A percentile compares a stretch with the other conserved stretches of the same genome.
These are phyloP conservation scores for Urocolius indicus DNA, from an alignment of 2,113 vertebrate species.

Conservation along the genomic window DNA sequence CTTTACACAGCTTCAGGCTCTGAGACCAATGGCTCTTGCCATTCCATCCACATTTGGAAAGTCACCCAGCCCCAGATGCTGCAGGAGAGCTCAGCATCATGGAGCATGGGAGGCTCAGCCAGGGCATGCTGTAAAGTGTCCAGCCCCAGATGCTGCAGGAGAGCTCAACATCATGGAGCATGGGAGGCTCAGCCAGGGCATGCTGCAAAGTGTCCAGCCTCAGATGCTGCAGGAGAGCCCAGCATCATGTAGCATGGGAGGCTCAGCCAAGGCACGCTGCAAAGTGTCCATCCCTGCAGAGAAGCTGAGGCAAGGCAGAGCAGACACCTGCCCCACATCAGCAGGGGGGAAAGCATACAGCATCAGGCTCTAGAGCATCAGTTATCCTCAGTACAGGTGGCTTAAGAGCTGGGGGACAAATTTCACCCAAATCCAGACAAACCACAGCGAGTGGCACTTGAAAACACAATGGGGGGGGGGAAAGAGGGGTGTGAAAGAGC, in stretches of 20 bases:
- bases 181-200: not conserved
- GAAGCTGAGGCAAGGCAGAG: not conserved
- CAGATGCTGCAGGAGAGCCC: not conserved
- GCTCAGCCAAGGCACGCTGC: not conserved
- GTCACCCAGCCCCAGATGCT: not conserved
- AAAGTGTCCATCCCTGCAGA: not conserved
- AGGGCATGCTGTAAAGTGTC: not conserved
- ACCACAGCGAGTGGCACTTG: not conserved
- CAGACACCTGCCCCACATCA: not conserved
- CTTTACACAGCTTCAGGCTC: not conserved
- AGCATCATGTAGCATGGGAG: rapidly evolving
- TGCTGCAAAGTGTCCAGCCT: too few relatives aligned
- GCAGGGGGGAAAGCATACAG: not conserved
- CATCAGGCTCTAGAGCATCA: too few relatives aligned
- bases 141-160: too few relatives aligned
- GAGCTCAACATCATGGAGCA: rapidly evolving
- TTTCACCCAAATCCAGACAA: not conserved
- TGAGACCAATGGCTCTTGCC: not conserved
- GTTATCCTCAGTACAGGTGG: not conserved
- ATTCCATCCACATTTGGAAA: not conserved
- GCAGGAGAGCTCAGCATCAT: rapidly evolving
- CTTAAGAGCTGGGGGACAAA: not conserved
- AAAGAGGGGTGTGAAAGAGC: not conserved
- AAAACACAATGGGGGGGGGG: not conserved
- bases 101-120: not conserved